These are phyloP conservation scores for Gymnarchus niloticus DNA, from an alignment of 2,113 vertebrate genomes.

Conservation along the genomic window DNA sequence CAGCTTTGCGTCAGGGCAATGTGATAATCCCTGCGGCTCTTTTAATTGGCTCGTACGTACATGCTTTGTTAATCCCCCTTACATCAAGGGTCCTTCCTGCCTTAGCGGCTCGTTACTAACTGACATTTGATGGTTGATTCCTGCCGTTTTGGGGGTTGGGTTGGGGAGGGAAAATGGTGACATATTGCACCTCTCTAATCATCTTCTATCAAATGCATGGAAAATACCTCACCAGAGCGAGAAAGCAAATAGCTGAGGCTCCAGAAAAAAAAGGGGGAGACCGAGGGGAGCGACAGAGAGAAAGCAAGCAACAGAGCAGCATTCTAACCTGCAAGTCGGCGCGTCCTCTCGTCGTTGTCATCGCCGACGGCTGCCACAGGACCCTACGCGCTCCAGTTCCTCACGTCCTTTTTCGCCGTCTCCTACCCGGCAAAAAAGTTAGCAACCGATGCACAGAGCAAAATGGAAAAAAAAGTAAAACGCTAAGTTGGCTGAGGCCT, in stretches of 20 bases:
- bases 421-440: not conserved
- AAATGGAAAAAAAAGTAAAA: not conserved
- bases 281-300: not conserved
- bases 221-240: conserved; percentile 37
- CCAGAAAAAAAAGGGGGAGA: not conserved
- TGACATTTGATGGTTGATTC: conserved; percentile 36
- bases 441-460: not conserved
- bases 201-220: conserved; percentile 30
- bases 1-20: conserved; percentile 4
- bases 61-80: conserved; percentile 31
- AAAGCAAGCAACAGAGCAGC: not conserved
- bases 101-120: conserved; percentile 38
- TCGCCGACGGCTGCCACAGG: conserved; percentile 7
- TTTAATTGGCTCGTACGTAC: conserved; percentile 31
- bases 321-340: conserved; percentile 33
- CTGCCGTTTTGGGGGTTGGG: not conserved
- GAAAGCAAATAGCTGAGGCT: conserved; percentile 19
- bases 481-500: conserved; percentile 25
- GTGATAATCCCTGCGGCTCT: conserved; percentile 27
- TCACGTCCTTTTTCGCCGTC: not conserved
- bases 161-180: not conserved
- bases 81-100: conserved; percentile 25
- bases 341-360: conserved; percentile 32
- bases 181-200: conserved; percentile 21
- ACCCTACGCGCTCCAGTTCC: not conserved